Conservation (phyloP, 1,140 invertebrate genomes). For the Rhizoglyphus robini region DNA sequence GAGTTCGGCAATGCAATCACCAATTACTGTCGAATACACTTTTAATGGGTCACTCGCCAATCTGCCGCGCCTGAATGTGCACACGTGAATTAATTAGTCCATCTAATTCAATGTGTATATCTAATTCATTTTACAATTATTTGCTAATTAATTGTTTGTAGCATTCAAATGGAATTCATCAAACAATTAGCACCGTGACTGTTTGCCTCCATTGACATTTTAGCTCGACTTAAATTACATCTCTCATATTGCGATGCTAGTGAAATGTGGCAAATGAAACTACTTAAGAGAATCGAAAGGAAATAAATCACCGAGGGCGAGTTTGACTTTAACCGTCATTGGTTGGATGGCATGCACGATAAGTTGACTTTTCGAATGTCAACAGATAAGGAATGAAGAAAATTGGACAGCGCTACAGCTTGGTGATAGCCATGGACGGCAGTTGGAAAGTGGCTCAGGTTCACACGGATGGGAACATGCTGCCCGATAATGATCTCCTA, state of each 20-base stretch:
- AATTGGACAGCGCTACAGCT: not conserved
- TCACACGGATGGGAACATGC: not conserved
- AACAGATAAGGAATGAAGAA: slow-evolving; percentile 5
- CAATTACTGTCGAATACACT: too few species aligned
- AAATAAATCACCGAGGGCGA: slow-evolving; percentile 1
- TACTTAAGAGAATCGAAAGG: not conserved
- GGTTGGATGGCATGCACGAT: not conserved
- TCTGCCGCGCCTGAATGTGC: too few species aligned
- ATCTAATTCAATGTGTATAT: too few species aligned
- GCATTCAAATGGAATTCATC: not conserved
- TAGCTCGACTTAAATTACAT: too few species aligned
- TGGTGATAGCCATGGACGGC: not conserved
- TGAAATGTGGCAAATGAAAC: not conserved
- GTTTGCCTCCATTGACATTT: not conserved
- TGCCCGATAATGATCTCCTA: not conserved
- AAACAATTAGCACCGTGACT: not conserved
- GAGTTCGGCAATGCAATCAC: too few species aligned
- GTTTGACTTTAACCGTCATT: not conserved
- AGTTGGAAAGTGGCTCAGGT: not conserved
- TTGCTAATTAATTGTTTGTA: not conserved
- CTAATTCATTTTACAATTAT: not conserved
- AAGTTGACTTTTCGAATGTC: not conserved
- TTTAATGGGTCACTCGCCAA: too few species aligned
- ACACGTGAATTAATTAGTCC: too few species aligned
- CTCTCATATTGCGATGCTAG: not conserved